Evolutionary conservation across 2,888 invertebrate species (phyloP), one percentile per base, ranked within the genome.

Genomic region (Heliothis peltigera): DNA sequence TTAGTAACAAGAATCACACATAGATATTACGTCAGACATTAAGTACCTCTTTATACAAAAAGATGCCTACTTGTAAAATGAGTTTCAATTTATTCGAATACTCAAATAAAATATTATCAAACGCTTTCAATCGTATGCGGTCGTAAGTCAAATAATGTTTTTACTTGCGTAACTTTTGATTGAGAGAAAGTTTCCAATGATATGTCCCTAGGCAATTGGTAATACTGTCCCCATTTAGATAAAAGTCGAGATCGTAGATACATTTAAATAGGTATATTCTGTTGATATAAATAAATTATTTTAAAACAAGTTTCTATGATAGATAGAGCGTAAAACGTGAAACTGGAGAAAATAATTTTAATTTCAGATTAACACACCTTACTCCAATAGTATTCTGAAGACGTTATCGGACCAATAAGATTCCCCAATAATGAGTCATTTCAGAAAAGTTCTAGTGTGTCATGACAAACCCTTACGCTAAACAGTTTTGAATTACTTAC

Each of bases 111-210:
- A 53, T 44, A 46, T 70, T 81, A 81, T 81, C 75, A 70, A 66
- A 59, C 57, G 66, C 66, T 63, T 66, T 65, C 57, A 64, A 79
- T 64, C 53, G n/a, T 59, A 28, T 60, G 46, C 64, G 6, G 22
- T 61, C 52, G 46, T 48, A 56, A 61, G 52, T 53, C 47, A 54
- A 64, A 73, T 53, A 63, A 70, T 44, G 56, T 58, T 54, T 59
- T 42, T 44, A 32, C 57, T 79, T 80, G 47, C 71, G 70, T 60
- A 80, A 83, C 64, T 68, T 64, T 49, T 70, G 64, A 76, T 60
- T 55, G 64, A 68, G 81, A 80, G 82, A 82, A 83, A 83, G 83
- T 83, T 76, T 68, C 46, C 35, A 75, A 62, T 55, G 63, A 56
- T 44, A 51, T 72, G 73, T 69, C 78, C 51, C 56, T 56, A 35